Conservation (phyloP, 2,797 vertebrate species). For the Pteropus rufus region DNA sequence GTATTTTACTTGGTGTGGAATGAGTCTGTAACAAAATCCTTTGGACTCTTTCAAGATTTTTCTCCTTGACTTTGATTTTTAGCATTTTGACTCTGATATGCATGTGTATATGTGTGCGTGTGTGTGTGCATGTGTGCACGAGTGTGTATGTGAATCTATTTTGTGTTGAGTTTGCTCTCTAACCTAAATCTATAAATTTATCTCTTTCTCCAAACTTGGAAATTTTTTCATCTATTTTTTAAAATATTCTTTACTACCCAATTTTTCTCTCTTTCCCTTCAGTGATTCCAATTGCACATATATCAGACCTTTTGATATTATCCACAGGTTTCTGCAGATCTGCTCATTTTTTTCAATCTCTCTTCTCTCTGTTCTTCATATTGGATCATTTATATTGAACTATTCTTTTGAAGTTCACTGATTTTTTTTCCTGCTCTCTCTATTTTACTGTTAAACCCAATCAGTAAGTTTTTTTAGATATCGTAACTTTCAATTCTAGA, state of each 20-base stretch:
- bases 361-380: neutral
- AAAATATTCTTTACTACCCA: neutral
- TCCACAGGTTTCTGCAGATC: neutral
- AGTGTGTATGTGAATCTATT: neutral
- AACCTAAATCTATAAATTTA: neutral
- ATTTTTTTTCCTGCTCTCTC: neutral
- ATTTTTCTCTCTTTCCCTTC: neutral
- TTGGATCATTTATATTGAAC: neutral
- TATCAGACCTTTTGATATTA: neutral
- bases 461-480: neutral
- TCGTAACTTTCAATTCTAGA: constrained; percentile 14
- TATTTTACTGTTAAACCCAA: neutral
- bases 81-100: neutral
- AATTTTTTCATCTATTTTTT: neutral
- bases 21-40: neutral
- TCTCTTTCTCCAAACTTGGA: neutral
- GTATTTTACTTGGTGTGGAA: neutral
- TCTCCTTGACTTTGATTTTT: neutral
- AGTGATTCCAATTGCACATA: neutral
- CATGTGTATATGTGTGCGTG: neutral
- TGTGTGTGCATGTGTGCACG: neutral
- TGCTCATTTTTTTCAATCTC: neutral
- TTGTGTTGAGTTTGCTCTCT: neutral
- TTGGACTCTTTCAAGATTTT: neutral
- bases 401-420: constrained; percentile 22